Conservation (phyloP, 2,797 vertebrate genomes). For the Sternotherus odoratus region DNA sequence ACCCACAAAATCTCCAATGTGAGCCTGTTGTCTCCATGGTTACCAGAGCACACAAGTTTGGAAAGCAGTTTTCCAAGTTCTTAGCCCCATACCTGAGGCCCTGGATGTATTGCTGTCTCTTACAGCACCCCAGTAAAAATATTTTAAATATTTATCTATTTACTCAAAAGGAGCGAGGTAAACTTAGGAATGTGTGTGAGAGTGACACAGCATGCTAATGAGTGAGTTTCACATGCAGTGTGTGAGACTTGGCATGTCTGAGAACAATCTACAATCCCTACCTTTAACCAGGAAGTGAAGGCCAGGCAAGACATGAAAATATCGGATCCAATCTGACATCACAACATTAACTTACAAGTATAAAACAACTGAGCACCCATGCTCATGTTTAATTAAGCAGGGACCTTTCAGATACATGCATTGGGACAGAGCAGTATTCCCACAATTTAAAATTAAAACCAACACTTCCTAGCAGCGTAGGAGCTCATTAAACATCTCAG, state of each 20-base stretch:
- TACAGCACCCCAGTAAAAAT: background rate
- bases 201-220: background rate
- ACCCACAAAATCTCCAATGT: background rate
- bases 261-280: background rate
- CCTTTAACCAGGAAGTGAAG: background rate
- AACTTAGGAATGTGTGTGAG: background rate
- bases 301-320: background rate
- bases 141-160: background rate
- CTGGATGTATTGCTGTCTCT: background rate
- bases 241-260: background rate
- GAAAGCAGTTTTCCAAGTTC: background rate
- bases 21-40: background rate
- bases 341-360: background rate
- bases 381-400: background rate
- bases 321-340: background rate
- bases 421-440: slow-evolving; percentile 43
- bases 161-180: background rate
- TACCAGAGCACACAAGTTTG: background rate
- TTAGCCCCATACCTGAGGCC: background rate
- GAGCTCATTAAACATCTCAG: slow-evolving; percentile 52
- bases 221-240: background rate
- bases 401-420: background rate
- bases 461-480: slow-evolving; percentile 35
- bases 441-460: slow-evolving; percentile 60
- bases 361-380: background rate